Conservation (phyloP, 1,140 invertebrate genomes). For the Solenopsis invicta region DNA sequence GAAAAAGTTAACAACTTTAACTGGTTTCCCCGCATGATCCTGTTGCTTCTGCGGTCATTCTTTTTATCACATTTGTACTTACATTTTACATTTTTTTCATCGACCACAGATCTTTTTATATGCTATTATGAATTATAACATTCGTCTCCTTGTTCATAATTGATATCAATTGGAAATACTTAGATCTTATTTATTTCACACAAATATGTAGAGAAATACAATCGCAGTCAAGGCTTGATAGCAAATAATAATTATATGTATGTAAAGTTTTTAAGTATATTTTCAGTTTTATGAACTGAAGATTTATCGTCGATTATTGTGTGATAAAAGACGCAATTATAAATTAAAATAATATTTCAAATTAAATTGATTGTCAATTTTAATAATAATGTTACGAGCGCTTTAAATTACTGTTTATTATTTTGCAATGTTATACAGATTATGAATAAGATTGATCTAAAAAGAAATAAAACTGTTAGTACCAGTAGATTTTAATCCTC, state of each 20-base stretch:
- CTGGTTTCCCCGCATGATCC: not conserved
- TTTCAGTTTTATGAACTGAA: too few species aligned
- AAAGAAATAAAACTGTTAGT: not conserved
- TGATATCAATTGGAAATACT: not conserved
- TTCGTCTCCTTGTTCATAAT: not conserved
- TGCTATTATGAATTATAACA: not conserved
- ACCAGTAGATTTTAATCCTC: not conserved
- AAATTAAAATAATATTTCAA: too few species aligned
- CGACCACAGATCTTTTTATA: not conserved
- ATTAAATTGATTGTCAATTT: too few species aligned
- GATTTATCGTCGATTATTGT: too few species aligned
- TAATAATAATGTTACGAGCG: too few species aligned
- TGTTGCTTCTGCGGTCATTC: not conserved
- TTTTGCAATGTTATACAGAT: not conserved
- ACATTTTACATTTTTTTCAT: not conserved
- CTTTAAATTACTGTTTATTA: too few species aligned
- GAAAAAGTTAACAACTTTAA: conserved; percentile 39
- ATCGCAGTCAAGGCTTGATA: too few species aligned
- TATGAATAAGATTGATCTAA: not conserved
- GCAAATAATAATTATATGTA: too few species aligned
- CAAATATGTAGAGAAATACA: too few species aligned
- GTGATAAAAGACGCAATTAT: too few species aligned
- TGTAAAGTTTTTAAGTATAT: too few species aligned
- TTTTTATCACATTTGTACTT: not conserved
- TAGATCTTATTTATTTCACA: not conserved